These are phyloP conservation scores for Pocillopora verrucosa DNA, from an alignment of 64 coral and sea anemone species.

Conservation along the genomic window DNA sequence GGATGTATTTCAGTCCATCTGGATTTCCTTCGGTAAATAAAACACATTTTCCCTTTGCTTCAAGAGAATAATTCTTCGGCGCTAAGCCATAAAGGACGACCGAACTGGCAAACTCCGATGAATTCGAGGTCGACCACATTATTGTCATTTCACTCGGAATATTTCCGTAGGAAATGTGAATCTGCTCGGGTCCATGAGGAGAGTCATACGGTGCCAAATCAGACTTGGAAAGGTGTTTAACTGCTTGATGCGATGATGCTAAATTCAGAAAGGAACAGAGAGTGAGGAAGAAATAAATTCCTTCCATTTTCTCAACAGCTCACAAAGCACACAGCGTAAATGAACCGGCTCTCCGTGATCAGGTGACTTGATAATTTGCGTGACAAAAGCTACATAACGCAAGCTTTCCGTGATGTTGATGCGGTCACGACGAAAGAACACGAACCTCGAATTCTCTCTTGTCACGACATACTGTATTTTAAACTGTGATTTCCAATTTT, in stretches of 20 bases:
- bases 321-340: too few species aligned
- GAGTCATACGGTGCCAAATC: slow-evolving; percentile 28
- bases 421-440: too few species aligned
- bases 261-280: not conserved
- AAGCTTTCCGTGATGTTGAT: too few species aligned
- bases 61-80: slow-evolving; percentile 50
- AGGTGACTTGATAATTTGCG: too few species aligned
- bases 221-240: not conserved
- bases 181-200: slow-evolving; percentile 62
- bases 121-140: slow-evolving; percentile 68
- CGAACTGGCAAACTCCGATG: slow-evolving; percentile 42
- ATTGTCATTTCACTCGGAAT: slow-evolving; percentile 63
- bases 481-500: too few species aligned
- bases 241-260: not conserved
- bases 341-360: too few species aligned
- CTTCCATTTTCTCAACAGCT: too few species aligned
- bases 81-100: slow-evolving; percentile 62
- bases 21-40: slow-evolving; percentile 82
- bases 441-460: too few species aligned
- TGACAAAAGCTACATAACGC: too few species aligned
- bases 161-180: slow-evolving; percentile 81
- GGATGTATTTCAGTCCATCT: slow-evolving; percentile 61
- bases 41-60: slow-evolving; percentile 51
- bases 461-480: too few species aligned
- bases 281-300: not conserved